These are phyloP conservation scores for Embidobia sp. DNA, from an alignment of 2,888 invertebrate genomes.

Conservation along the genomic window DNA sequence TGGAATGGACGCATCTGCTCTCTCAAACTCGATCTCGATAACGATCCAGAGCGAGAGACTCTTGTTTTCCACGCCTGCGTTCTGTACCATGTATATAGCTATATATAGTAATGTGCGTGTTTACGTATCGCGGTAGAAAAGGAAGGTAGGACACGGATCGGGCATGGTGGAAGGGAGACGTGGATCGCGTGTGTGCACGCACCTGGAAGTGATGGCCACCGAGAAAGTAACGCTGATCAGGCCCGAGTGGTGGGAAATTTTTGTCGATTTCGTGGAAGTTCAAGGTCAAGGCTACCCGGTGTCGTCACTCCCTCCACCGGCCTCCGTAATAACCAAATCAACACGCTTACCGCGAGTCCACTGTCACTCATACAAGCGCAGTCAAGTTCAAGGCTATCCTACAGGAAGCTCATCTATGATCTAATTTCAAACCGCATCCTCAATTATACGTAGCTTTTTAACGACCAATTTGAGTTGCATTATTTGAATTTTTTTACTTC, in stretches of 20 bases:
- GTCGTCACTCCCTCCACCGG: constrained; percentile 64
- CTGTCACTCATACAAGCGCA: constrained; percentile 57
- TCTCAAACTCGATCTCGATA: constrained; percentile 67
- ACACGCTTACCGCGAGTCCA: constrained; percentile 43
- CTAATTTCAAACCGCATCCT: constrained; percentile 30
- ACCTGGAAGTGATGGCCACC: constrained; percentile 64
- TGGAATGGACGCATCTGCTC: constrained; percentile 69
- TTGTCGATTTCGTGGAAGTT: constrained; percentile 65
- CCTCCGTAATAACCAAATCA: constrained; percentile 65
- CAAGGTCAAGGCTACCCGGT: constrained; percentile 68
- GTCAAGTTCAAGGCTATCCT: constrained; percentile 62
- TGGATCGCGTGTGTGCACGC: constrained; percentile 17
- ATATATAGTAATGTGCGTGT: constrained; percentile 53
- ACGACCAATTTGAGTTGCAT: too few relatives aligned
- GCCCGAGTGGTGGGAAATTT: constrained; percentile 64
- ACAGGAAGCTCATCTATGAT: constrained; percentile 62
- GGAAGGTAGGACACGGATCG: constrained; percentile 17
- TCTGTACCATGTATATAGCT: constrained; percentile 54
- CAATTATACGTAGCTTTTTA: too few relatives aligned
- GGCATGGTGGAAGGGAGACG: constrained; percentile 23
- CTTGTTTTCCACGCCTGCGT: constrained; percentile 61
- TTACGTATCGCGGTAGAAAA: constrained; percentile 32
- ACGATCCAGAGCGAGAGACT: constrained; percentile 62
- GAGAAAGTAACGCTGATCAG: constrained; percentile 63
- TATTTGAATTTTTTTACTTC: too few relatives aligned